Evolutionary conservation across 2,797 vertebrate species (phyloP).

Genomic region (Dermochelys coriacea): DNA sequence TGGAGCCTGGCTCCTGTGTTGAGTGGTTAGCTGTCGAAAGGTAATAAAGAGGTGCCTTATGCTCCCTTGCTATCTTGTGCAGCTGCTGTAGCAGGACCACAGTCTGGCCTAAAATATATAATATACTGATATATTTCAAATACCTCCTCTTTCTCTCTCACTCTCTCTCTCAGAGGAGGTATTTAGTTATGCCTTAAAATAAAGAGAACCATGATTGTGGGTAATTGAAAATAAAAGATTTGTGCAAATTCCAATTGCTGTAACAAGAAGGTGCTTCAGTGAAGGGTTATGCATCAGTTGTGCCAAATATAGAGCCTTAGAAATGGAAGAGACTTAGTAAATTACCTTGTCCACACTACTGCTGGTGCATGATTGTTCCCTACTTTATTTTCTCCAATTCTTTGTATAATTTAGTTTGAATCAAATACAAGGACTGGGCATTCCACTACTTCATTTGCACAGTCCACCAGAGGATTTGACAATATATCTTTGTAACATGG

Average conservation of each 20-base stretch:
- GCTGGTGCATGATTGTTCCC: background rate
- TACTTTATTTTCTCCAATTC: background rate
- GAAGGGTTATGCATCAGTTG: fast-evolving
- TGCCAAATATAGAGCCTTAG: background rate
- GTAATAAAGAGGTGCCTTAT: background rate
- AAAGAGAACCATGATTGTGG: background rate
- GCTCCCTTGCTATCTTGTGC: background rate
- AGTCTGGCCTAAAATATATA: background rate
- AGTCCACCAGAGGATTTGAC: background rate
- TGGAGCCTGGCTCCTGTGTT: background rate
- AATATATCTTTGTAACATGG: fast-evolving
- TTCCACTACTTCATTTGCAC: background rate
- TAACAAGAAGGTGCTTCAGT: background rate
- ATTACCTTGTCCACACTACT: background rate
- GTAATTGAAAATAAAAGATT: background rate
- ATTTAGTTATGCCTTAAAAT: background rate
- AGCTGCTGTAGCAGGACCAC: background rate
- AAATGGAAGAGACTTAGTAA: background rate
- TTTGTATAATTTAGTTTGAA: background rate
- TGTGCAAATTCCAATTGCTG: background rate
- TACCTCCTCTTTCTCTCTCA: background rate
- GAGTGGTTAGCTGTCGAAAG: background rate
- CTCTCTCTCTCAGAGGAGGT: background rate
- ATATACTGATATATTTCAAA: background rate
- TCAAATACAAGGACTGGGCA: background rate